Evolutionary conservation across 2,113 vertebrate species (phyloP).

Genomic region (Ariopsis seemanni): DNA sequence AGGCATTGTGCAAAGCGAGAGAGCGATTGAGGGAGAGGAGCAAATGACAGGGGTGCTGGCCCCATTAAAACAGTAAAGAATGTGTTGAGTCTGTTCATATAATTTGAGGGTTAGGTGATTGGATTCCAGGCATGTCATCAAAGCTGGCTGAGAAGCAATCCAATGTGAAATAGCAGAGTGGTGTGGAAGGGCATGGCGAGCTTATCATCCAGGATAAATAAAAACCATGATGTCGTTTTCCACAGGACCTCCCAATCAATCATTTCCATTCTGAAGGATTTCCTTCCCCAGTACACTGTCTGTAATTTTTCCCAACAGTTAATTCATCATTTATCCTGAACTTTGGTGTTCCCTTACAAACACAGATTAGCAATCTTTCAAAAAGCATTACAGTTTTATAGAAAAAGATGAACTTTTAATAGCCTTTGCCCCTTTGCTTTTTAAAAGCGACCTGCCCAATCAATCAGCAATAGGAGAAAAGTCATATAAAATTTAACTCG

Average conservation of each 20-base stretch:
- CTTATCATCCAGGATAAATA: slow-evolving; percentile 69
- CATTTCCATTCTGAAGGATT: slow-evolving; percentile 62
- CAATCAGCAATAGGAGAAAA: slow-evolving; percentile 61
- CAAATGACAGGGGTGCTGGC: slow-evolving; percentile 58
- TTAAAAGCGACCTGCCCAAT: slow-evolving; percentile 69
- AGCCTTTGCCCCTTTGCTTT: slow-evolving; percentile 60
- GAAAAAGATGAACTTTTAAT: slow-evolving; percentile 49
- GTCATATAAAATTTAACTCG: slow-evolving; percentile 45
- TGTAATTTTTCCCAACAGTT: slow-evolving; percentile 78
- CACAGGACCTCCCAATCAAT: slow-evolving; percentile 63
- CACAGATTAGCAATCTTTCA: slow-evolving; percentile 72
- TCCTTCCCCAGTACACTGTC: slow-evolving; percentile 55
- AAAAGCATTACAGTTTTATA: slow-evolving; percentile 68
- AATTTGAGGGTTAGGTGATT: slow-evolving; percentile 67
- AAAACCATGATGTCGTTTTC: slow-evolving; percentile 67
- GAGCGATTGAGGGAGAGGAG: slow-evolving; percentile 37
- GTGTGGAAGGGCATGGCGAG: slow-evolving; percentile 62
- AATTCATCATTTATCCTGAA: slow-evolving; percentile 74
- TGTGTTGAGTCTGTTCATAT: slow-evolving; percentile 55
- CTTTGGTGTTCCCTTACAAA: slow-evolving; percentile 61
- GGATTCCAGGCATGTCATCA: slow-evolving; percentile 69
- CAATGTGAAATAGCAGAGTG: slow-evolving; percentile 57
- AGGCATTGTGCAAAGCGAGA: slow-evolving; percentile 16
- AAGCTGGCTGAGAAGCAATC: slow-evolving; percentile 71
- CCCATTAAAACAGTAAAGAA: slow-evolving; percentile 59